Evolutionary conservation across 2,113 vertebrate genomes (phyloP).

Genomic region (Podilymbus podiceps): DNA sequence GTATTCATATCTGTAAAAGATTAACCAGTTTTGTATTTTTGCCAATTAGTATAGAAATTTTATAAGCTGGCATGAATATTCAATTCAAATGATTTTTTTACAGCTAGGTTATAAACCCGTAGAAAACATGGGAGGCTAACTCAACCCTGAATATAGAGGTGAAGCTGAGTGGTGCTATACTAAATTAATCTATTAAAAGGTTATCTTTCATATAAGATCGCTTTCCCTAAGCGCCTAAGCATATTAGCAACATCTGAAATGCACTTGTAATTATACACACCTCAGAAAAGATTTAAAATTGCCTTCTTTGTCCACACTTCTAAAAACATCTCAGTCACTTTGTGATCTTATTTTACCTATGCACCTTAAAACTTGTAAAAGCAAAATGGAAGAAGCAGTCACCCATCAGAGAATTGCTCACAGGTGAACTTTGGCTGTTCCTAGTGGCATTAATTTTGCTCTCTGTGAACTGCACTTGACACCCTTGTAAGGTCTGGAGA

Average conservation of each 20-base stretch:
- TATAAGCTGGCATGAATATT: conserved; percentile 40
- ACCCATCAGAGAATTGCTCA: conserved; percentile 60
- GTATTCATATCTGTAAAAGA: neutral
- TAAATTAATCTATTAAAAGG: conserved; percentile 68
- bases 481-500: conserved; percentile 1
- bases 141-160: neutral
- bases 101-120: neutral
- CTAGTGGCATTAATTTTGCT: conserved; percentile 65
- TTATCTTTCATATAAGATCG: conserved; percentile 70
- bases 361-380: conserved; percentile 35
- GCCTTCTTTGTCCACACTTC: conserved; percentile 55
- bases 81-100: neutral
- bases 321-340: conserved; percentile 46
- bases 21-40: neutral
- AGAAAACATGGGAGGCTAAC: conserved; percentile 4
- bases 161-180: conserved; percentile 13
- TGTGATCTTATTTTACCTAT: conserved; percentile 44
- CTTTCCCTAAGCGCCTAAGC: conserved; percentile 71
- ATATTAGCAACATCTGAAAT: conserved; percentile 69
- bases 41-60: conserved; percentile 11
- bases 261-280: conserved; percentile 68
- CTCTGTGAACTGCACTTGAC: conserved; percentile 65
- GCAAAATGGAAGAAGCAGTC: conserved; percentile 64
- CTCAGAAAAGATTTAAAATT: conserved; percentile 66
- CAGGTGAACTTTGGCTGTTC: conserved; percentile 51